Percentiles rank a stretch among this genome's conserved stretches.
These are phyloP conservation scores for Crocodylus rhombifer DNA, from an alignment of 2,797 vertebrate species.

Conservation along the genomic window DNA sequence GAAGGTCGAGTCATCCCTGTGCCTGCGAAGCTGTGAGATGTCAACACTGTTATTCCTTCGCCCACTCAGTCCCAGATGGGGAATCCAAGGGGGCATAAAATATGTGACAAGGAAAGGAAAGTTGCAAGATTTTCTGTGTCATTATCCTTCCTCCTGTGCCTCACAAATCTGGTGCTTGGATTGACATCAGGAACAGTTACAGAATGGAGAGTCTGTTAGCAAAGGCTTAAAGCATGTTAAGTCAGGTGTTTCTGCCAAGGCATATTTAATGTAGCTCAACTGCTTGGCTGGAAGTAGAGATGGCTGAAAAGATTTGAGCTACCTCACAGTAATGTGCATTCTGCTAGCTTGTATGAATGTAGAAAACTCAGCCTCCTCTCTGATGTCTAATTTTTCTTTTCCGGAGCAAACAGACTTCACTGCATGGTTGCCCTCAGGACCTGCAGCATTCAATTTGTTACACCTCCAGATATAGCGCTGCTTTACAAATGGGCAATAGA, in stretches of 20 bases:
- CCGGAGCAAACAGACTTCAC: background rate
- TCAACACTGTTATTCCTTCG: background rate
- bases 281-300: background rate
- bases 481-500: background rate
- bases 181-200: background rate
- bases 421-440: background rate
- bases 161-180: background rate
- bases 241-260: background rate
- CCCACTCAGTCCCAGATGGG: background rate
- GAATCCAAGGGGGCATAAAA: background rate
- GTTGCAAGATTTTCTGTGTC: accelerated
- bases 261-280: background rate
- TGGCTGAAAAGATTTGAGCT: background rate
- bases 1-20: accelerated
- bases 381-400: background rate
- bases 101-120: background rate
- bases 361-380: background rate
- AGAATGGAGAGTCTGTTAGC: background rate
- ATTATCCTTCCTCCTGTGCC: background rate
- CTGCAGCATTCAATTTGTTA: background rate
- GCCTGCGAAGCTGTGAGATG: background rate
- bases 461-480: background rate
- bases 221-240: background rate
- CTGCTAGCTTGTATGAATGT: background rate
- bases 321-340: background rate